Evolutionary conservation across 2,888 invertebrate genomes (phyloP).

Genomic region (Sinhomidia bicolor): DNA sequence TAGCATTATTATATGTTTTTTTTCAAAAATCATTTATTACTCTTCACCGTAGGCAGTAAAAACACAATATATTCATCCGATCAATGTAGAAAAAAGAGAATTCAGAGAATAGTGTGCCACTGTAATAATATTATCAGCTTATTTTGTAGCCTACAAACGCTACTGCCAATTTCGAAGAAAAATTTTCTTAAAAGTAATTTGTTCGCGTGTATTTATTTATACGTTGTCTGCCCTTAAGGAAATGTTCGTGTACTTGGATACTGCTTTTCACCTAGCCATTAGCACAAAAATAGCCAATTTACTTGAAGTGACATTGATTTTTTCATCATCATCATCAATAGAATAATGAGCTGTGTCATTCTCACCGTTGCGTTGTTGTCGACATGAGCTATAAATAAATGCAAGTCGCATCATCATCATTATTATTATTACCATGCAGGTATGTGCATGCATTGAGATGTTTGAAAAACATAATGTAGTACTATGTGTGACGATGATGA

Average conservation of each 20-base stretch:
- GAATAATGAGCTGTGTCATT: constrained; percentile 55
- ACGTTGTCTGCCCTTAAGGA: neutral
- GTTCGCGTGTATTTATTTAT: neutral
- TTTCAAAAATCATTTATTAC: neutral
- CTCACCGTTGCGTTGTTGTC: neutral
- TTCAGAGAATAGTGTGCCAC: too few relatives aligned
- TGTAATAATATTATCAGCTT: too few relatives aligned
- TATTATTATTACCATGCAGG: neutral
- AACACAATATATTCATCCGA: neutral
- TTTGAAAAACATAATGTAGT: neutral
- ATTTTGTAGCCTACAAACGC: too few relatives aligned
- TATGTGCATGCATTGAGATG: neutral
- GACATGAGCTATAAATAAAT: constrained; percentile 10
- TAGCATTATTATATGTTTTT: neutral
- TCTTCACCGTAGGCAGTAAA: neutral
- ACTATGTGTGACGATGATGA: neutral
- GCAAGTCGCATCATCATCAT: constrained; percentile 4
- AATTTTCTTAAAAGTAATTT: constrained; percentile 20
- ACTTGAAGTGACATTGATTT: constrained; percentile 60
- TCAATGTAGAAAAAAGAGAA: too few relatives aligned
- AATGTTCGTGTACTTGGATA: neutral
- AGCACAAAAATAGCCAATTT: constrained; percentile 54
- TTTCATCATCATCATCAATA: constrained; percentile 39
- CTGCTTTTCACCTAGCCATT: constrained; percentile 6
- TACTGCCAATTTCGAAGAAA: neutral